Percentiles rank a stretch among this genome's conserved stretches.
These are phyloP conservation scores for Notiomystis cincta DNA, from an alignment of 2,113 vertebrate genomes.

Conservation along the genomic window DNA sequence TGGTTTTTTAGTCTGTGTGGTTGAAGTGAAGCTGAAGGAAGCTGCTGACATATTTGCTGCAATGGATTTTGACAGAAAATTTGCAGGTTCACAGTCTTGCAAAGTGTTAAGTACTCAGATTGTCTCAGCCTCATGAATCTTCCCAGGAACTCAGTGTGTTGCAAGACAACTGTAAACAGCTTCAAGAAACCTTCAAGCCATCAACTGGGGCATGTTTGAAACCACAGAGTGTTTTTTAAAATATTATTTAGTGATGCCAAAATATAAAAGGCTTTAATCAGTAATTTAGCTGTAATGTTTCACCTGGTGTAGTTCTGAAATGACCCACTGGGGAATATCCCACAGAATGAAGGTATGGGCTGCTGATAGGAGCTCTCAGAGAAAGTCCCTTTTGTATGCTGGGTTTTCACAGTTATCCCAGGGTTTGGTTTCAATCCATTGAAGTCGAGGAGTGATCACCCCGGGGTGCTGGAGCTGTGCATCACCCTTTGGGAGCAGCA, in stretches of 20 bases:
- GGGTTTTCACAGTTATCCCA: background rate
- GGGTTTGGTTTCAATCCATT: background rate
- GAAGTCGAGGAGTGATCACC: background rate
- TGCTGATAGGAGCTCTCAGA: background rate
- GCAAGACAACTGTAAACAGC: conserved; percentile 3
- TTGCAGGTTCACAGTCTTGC: background rate
- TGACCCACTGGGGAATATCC: background rate
- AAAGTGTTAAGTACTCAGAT: background rate
- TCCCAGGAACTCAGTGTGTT: background rate
- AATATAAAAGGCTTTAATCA: background rate
- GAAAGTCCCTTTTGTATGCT: rapidly evolving
- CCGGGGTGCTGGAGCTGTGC: background rate
- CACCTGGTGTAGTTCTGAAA: background rate
- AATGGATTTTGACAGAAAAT: conserved; percentile 11
- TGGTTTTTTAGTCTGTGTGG: background rate
- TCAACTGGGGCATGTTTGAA: background rate
- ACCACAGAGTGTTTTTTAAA: background rate
- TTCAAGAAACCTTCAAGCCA: background rate
- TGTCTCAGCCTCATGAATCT: background rate
- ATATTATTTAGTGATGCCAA: background rate
- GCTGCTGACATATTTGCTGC: background rate
- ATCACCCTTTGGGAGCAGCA: background rate
- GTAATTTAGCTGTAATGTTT: background rate
- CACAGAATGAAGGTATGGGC: background rate
- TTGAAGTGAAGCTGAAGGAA: background rate